Percentiles rank a stretch among this genome's conserved stretches.
phyloP scores from a whole-genome alignment of 2,113 vertebrate species.

The Nestor notabilis region DNA sequence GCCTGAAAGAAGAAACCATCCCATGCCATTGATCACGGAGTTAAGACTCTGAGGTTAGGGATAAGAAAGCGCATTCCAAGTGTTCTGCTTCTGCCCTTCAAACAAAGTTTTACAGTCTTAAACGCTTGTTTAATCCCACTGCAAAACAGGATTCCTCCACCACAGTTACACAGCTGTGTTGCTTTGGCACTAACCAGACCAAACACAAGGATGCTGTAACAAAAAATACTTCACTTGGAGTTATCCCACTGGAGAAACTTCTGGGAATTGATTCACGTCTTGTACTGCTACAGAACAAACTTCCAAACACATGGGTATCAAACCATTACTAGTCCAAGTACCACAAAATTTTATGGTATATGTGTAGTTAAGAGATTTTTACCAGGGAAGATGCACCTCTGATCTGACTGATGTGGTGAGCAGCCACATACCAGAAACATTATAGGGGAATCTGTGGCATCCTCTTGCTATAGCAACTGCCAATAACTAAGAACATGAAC shows the following conservation, averaged over 20 bases:
- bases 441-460: neutral
- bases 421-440: neutral
- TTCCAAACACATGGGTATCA: accelerated
- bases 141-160: neutral
- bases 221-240: neutral
- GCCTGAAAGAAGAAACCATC: neutral
- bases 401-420: neutral
- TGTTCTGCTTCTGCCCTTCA: neutral
- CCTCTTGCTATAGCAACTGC: neutral
- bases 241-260: neutral
- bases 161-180: neutral
- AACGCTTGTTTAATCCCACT: neutral
- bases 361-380: neutral
- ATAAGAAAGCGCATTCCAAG: neutral
- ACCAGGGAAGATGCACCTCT: neutral
- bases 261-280: neutral
- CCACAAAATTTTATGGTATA: neutral
- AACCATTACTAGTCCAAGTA: neutral
- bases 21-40: accelerated
- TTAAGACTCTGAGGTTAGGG: neutral
- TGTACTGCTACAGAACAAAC: neutral
- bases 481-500: neutral
- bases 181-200: neutral
- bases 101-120: neutral
- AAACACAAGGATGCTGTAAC: neutral